Base-by-base conservation (phyloP, 2,888 invertebrate species). In the Noctuana brunneofusca region DNA sequence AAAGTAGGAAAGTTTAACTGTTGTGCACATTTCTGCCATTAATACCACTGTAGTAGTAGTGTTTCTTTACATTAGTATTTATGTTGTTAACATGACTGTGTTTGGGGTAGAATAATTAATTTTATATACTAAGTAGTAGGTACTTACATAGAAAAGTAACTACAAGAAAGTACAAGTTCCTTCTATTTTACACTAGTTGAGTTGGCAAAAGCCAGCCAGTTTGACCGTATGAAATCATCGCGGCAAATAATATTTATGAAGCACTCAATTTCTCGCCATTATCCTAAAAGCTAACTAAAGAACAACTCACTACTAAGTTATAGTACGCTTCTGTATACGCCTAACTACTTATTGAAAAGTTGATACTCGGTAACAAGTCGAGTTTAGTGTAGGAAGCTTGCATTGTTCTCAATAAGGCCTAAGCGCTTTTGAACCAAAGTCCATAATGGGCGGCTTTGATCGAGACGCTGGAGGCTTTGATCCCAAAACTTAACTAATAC, bases 381-480 rank as follows among this genome's bases (percentile, higher is more conserved):
- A 66, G 75, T 72, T 76, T 75, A 71, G 74, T 73, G 69, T 72
- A 73, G 67, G 72, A 68, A 66, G 67, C 66, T 16, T 69, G 71
- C 71, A 80, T 83, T 83, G 80, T 84, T 83, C 82, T 76, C 75
- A 66, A 73, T 78, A 80, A 71, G 75, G 79, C 73, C 71, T 76
- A 78, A 75, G 75, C 71, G 68, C 69, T 66, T 66, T 67, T 65
- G 55, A 68, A 63, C 49, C 53, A 59, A 60, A 60, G 41, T 59
- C 65, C 63, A 43, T 67, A 67, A 68, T 68, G 66, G 64, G 57
- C 57, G 67, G 49, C 41, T 41, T 41, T 16, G 41, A 46, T 54
- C 35, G 60, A 54, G 41, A 35, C 41, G 60, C 32, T 53, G 18
- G 22, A 16, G 22, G 52, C 58, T 63, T 57, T 63, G 57, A 63